Evolutionary conservation across 2,797 vertebrate genomes (phyloP), one percentile per base, ranked within the genome.

Genomic region (Acomys russatus): DNA sequence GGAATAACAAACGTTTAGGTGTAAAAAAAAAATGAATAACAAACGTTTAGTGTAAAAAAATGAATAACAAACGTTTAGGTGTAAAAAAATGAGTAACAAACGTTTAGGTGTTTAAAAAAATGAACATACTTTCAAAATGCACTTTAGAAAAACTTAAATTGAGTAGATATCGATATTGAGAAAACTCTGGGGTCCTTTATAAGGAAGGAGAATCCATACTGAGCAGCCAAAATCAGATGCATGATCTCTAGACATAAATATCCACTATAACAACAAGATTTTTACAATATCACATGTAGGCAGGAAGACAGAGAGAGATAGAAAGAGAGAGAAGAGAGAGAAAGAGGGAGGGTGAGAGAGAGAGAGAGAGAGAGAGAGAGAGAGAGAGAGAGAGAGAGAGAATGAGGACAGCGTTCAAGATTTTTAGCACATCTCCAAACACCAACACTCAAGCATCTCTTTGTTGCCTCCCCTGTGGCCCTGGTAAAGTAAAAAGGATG

Each of bases 101-200:
- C 87, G 90, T 90, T 59, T 59, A 2, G n/a, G n/a, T 14, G 14
- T 59, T 59, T 59, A 74, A 3, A 90, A 92, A 90, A 94, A 68
- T n/a, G 9, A 92, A 71, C 56, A n/a, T 88, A 93, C 70, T 91
- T 90, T 10, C 51, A 91, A 83, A 91, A 79, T 64, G 0, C 17
- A 63, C 64, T 33, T 96, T 93, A 88, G 74, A 86, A 78, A 90
- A 96, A 64, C 91, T 91, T 0, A 91, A 95, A 63, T 79, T 86
- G 17, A 51, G 11, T 28, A 96, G 30, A 23, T 28, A 68, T 93
- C 77, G 17, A 33, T 76, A 86, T 91, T 88, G 73, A 20, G 92
- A n/a, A 91, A 91, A 76, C 25, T 59, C 54, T 94, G n/a, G 20
- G 18, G 38, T 22, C 30, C 51, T 51, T 78, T 94, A 30, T 17